Evolutionary conservation across 2,888 invertebrate species (phyloP), one percentile per base, ranked within the genome.

Genomic region (Cephus runcator): DNA sequence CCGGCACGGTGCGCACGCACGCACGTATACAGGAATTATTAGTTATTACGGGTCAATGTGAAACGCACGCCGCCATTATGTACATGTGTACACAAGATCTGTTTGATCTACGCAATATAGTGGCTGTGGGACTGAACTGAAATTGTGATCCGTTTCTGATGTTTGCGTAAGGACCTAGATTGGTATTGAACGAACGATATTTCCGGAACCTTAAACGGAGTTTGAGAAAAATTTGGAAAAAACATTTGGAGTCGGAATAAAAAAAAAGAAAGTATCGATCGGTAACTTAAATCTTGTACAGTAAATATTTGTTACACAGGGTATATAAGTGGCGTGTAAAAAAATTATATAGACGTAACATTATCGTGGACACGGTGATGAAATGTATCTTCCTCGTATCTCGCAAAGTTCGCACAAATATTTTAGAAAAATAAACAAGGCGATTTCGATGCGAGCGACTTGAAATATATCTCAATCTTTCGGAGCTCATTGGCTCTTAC

Each of bases 381-480:
- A 81, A 88, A 89, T 88, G 88, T 88, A 87, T 88, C 85, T 83
- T 85, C 83, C 79, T 84, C 84, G 83, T 83, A 81, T 80, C 82
- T 81, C 81, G 83, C 85, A 85, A 87, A 89, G 88, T 90, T 85
- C 87, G 87, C 85, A 86, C 87, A 87, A 84, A 88, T 89, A 88
- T 89, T 87, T 88, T 87, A 88, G 86, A 87, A 87, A 84, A 85
- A 83, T 12, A 30, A 80, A 83, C 83, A 81, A 84, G 83, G 83
- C 84, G 80, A 83, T 85, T 82, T 80, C 73, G 75, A 76, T 79
- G 56, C 9, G 80, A 80, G 81, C 81, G 83, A 83, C 83, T 23
- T 85, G 84, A 85, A 85, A 86, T 86, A 87, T 87, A 86, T 85
- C 81, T 81, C 83, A 79, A 85, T 86, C 84, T 83, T 81, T 77